These are phyloP conservation scores for Iguana delicatissima DNA, from an alignment of 2,797 vertebrate species.

Conservation along the genomic window DNA sequence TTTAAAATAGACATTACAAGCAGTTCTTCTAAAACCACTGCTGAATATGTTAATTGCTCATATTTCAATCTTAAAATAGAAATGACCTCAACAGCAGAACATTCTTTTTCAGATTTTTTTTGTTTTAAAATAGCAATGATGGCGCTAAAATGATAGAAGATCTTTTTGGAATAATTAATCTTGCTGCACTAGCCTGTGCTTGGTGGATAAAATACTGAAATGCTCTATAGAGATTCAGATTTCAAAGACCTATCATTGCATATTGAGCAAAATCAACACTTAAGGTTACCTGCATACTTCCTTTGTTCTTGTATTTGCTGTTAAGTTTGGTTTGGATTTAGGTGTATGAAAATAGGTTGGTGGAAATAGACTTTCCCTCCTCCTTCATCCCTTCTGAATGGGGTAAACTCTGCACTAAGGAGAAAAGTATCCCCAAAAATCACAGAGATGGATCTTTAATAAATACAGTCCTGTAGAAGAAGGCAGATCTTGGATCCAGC, in stretches of 20 bases:
- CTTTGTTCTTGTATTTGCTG: neutral
- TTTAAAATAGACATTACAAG: neutral
- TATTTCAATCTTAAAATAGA: conserved; percentile 13
- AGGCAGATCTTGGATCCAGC: neutral
- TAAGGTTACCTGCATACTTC: neutral
- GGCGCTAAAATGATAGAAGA: neutral
- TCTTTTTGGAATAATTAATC: neutral
- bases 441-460: neutral
- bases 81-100: neutral
- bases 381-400: neutral
- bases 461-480: neutral
- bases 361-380: neutral
- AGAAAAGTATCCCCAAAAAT: neutral
- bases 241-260: neutral
- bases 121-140: neutral
- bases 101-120: neutral
- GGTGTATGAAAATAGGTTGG: neutral
- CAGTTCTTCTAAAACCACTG: conserved; percentile 1
- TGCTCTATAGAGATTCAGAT: neutral
- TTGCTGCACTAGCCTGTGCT: neutral
- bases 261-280: neutral
- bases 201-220: neutral
- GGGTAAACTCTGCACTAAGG: neutral
- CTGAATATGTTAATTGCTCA: conserved; percentile 22
- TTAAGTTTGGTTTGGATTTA: neutral